A percentile compares a stretch with the other conserved stretches of the same genome.
Conservation (phyloP, 2,888 invertebrate genomes). For the Drepanosiphum platanoidis region DNA sequence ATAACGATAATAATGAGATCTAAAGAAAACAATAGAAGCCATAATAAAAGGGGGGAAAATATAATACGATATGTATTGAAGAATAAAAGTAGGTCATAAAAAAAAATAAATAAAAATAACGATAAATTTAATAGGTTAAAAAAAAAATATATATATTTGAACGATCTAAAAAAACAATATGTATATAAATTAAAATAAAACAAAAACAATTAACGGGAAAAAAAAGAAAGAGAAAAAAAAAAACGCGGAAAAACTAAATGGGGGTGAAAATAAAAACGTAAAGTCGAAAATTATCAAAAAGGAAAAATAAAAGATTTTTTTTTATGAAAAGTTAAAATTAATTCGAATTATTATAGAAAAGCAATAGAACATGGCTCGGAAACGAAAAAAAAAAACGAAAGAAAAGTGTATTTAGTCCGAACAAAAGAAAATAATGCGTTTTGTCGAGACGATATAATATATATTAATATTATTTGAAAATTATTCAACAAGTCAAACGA, state of each 20-base stretch:
- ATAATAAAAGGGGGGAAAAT: constrained; percentile 10
- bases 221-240: background rate
- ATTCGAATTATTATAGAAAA: no score
- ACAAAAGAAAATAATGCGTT: background rate
- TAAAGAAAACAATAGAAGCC: background rate
- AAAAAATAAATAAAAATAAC: background rate
- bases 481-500: background rate
- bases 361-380: no score
- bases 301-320: no score
- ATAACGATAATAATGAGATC: constrained; percentile 3
- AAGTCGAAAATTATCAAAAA: background rate
- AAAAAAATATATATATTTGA: background rate
- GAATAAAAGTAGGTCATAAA: constrained; percentile 16
- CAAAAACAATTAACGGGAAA: background rate
- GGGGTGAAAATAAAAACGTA: background rate
- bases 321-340: no score
- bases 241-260: background rate
- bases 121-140: background rate
- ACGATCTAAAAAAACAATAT: background rate
- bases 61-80: constrained; percentile 17
- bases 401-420: no score
- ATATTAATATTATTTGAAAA: background rate
- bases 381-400: no score
- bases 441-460: background rate
- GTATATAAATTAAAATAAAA: constrained; percentile 28